A percentile compares a stretch with the other conserved stretches of the same genome.
Conservation (phyloP, 2,113 vertebrate species). For the Eurystomus gularis region DNA sequence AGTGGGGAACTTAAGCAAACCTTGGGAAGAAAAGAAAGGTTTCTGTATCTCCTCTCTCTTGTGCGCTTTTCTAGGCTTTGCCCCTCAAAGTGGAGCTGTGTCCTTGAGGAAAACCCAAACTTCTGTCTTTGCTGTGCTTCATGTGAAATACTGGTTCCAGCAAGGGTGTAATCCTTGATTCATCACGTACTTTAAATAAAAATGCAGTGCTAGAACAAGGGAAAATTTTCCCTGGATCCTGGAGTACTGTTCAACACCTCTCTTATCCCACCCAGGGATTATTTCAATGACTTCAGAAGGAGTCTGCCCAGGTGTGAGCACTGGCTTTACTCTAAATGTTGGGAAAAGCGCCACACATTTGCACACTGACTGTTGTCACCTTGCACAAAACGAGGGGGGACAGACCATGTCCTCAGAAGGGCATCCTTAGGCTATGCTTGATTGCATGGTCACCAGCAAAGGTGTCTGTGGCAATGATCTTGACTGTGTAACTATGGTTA, state of each 20-base stretch:
- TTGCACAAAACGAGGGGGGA: background rate
- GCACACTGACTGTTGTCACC: background rate
- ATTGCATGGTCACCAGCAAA: background rate
- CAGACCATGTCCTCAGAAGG: fast-evolving
- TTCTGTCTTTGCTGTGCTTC: background rate
- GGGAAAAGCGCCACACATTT: fast-evolving
- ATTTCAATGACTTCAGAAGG: background rate
- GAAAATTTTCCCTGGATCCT: background rate
- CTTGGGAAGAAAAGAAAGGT: background rate
- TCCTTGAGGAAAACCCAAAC: background rate
- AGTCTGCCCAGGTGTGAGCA: background rate
- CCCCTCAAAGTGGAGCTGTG: background rate
- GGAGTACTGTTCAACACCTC: background rate
- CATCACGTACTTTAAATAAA: background rate
- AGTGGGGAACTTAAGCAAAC: background rate
- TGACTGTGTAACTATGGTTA: background rate
- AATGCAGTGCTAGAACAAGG: background rate
- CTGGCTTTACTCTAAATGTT: background rate
- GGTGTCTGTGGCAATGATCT: background rate
- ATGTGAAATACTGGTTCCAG: background rate
- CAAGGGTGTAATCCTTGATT: background rate
- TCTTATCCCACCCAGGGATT: background rate
- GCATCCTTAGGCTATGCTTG: background rate
- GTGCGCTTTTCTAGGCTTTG: background rate
- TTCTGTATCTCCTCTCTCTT: background rate